Percentiles rank a stretch among this genome's conserved stretches.
Conservation (phyloP, 2,797 vertebrate species). For the Sebastes oblongus region DNA sequence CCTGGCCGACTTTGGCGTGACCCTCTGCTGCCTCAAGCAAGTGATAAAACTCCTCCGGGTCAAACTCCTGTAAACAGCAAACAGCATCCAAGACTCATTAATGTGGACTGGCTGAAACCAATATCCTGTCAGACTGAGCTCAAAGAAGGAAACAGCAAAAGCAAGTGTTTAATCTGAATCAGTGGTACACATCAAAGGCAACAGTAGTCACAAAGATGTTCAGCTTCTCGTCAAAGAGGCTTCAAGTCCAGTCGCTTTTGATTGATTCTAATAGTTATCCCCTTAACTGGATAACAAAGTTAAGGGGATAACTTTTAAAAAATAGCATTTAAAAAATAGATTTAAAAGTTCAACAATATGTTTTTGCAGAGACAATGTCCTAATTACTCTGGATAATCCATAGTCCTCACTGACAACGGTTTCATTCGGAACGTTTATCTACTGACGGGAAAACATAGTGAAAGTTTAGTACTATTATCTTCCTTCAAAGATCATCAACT, state of each 20-base stretch:
- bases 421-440: not conserved
- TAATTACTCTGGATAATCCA: not conserved
- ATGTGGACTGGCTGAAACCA: not conserved
- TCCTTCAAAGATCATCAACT: not conserved
- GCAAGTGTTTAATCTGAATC: not conserved
- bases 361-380: not conserved
- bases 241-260: not conserved
- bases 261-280: not conserved
- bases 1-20: slow-evolving; percentile 93
- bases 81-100: slow-evolving; percentile 25
- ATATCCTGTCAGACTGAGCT: not conserved
- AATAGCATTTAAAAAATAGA: not conserved
- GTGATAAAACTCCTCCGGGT: slow-evolving; percentile 97
- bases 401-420: not conserved
- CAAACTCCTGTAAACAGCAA: slow-evolving; percentile 88
- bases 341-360: not conserved
- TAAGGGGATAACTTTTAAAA: too few species aligned
- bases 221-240: not conserved
- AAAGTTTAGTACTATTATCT: not conserved
- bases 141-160: not conserved
- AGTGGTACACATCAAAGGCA: not conserved
- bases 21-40: slow-evolving; percentile 95
- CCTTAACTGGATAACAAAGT: not conserved
- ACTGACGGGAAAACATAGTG: not conserved
- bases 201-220: not conserved